Percentiles rank a stretch among this genome's conserved stretches.
Conservation (phyloP, 2,113 vertebrate species). For the Neotragus pygmaeus region DNA sequence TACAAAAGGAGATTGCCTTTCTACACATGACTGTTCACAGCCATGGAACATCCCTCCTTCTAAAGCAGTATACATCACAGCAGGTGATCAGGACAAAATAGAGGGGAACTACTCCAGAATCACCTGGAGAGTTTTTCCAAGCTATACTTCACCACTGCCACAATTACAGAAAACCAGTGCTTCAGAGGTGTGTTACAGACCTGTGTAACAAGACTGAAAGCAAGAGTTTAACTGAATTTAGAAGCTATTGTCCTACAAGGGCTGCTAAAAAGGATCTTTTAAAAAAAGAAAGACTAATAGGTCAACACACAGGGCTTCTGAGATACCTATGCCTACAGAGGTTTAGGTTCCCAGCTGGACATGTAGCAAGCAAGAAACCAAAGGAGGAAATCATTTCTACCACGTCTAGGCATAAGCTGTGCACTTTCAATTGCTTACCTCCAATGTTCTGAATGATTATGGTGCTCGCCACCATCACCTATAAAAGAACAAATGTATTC, state of each 20-base stretch:
- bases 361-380: neutral
- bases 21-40: neutral
- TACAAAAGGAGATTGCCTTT: neutral
- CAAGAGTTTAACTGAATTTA: neutral
- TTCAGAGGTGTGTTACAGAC: neutral
- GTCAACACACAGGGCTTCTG: neutral
- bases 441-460: conserved; percentile 96
- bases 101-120: neutral
- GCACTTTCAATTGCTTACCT: conserved; percentile 84
- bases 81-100: neutral
- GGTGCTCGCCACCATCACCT: conserved; percentile 90
- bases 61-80: neutral
- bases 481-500: conserved; percentile 67
- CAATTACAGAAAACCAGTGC: neutral
- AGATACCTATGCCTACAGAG: neutral
- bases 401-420: neutral
- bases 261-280: neutral
- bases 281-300: neutral
- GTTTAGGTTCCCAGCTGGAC: neutral
- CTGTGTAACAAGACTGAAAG: neutral
- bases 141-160: neutral
- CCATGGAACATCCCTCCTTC: neutral
- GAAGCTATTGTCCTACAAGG: neutral
- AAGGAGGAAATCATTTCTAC: neutral
- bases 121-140: neutral